phyloP scores from a whole-genome alignment of 1,140 invertebrate species.

The Pectinophora gossypiella region DNA sequence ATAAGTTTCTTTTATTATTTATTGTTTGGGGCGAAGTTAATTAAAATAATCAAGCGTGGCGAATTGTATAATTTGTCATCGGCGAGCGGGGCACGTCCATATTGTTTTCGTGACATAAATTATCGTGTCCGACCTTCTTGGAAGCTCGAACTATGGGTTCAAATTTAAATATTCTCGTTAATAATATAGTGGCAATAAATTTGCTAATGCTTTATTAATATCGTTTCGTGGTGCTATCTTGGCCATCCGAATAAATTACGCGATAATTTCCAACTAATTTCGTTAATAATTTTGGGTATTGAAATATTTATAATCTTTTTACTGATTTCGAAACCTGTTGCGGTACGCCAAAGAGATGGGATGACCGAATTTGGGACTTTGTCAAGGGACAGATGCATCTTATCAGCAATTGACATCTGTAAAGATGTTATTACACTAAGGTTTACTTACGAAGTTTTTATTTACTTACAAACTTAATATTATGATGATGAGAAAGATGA shows the following conservation, averaged over 20 bases:
- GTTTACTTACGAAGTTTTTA: too few relatives aligned
- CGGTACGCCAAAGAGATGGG: neutral
- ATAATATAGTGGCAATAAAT: slow-evolving; percentile 34
- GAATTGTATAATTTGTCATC: slow-evolving; percentile 66
- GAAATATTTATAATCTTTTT: slow-evolving; percentile 7
- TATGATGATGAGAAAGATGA: too few relatives aligned
- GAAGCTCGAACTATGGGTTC: slow-evolving; percentile 22
- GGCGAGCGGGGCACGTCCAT: slow-evolving; percentile 14
- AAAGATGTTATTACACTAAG: too few relatives aligned
- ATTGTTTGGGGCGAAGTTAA: slow-evolving; percentile 27
- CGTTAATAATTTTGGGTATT: slow-evolving; percentile 9
- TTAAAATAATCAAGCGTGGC: slow-evolving; percentile 55
- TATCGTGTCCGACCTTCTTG: slow-evolving; percentile 38
- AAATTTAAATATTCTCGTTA: slow-evolving; percentile 18
- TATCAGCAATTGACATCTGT: neutral
- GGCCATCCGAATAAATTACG: slow-evolving; percentile 13
- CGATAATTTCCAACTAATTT: slow-evolving; percentile 5
- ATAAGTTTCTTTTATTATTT: neutral
- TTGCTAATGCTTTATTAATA: slow-evolving; percentile 30
- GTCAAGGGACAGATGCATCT: neutral
- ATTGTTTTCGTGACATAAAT: slow-evolving; percentile 44
- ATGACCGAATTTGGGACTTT: neutral
- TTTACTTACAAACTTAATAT: too few relatives aligned
- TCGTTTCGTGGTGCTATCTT: neutral
- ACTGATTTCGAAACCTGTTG: neutral